Evolutionary conservation across 1,140 invertebrate genomes (phyloP).

Genomic region (Brachionus asplanchnoidis): DNA sequence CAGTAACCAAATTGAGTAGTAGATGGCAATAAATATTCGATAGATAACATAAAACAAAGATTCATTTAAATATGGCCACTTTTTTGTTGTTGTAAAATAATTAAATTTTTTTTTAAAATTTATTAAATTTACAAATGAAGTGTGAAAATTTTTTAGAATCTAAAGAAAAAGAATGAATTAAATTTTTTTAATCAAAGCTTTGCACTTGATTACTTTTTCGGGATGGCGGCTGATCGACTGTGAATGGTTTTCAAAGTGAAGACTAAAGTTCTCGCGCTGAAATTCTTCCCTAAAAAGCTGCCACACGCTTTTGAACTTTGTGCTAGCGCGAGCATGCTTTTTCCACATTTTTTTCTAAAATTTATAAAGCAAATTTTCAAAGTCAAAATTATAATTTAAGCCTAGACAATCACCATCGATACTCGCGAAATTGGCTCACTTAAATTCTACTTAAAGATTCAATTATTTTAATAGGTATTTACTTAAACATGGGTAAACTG

Average conservation of each 20-base stretch:
- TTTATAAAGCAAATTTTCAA: background rate
- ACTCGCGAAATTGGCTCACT: background rate
- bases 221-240: background rate
- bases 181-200: too few species aligned
- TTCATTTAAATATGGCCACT: background rate
- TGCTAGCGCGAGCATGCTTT: background rate
- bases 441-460: background rate
- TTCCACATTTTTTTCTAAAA: background rate
- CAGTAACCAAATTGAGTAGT: slow-evolving; percentile 16
- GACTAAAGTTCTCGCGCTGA: background rate
- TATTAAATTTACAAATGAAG: slow-evolving; percentile 30
- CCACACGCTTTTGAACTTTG: background rate
- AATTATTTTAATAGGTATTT: background rate
- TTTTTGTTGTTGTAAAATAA: background rate
- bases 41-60: background rate
- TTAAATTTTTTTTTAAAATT: background rate
- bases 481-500: background rate
- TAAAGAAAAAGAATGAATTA: background rate
- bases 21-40: slow-evolving; percentile 23
- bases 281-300: slow-evolving; percentile 11
- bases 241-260: background rate
- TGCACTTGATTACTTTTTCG: background rate
- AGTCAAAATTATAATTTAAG: background rate
- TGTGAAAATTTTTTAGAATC: slow-evolving; percentile 14
- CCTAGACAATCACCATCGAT: background rate